Evolutionary conservation across 2,797 vertebrate species (phyloP), one percentile per base, ranked within the genome.

Genomic region (Calcarius lapponicus): DNA sequence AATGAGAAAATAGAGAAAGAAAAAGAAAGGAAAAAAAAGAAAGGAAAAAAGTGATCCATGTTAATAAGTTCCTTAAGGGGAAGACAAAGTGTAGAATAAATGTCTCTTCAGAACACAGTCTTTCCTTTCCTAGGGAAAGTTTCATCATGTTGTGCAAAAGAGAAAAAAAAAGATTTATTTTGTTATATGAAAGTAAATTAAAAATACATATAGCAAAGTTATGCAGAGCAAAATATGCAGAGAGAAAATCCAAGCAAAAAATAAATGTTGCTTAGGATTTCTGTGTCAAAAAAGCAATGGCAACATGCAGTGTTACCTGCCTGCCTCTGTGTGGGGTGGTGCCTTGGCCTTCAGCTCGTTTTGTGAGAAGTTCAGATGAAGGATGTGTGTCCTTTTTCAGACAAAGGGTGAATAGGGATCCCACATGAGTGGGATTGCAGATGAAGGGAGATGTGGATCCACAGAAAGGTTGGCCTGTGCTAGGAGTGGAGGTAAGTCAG

Each of bases 221-320:
- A 34, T 20, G 7, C 53, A 48, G 24, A 86, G 10, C 48, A 71
- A 90, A 91, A 83, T 12, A 71, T 53, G 3, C 40, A 86, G 18
- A 38, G 64, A 80, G 11, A 80, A 10, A 74, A 82, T 58, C 11
- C 6, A 70, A 62, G 22, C 5, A 50, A 72, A 75, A 80, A 81
- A 54, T 14, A 57, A 62, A 20, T 12, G 1, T 64, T 91, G 29
- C 17, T 21, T 88, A 38, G 57, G 10, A 70, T 56, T 90, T 88
- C 47, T 53, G 7, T 38, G 67, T 16, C 24, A 40, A 65, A 81
- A 86, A 51, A 24, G 8, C 11, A 5, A 48, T 61, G 32, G 7
- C 15, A 78, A 2, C 0, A 0, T 38, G 62, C 42, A 61, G 13
- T 4, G 4, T 36, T 36, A 71, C 29, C 72, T 85, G 54, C 31